Base-by-base conservation (phyloP, 2,113 vertebrate species). In the Sphyrna mokarran region DNA sequence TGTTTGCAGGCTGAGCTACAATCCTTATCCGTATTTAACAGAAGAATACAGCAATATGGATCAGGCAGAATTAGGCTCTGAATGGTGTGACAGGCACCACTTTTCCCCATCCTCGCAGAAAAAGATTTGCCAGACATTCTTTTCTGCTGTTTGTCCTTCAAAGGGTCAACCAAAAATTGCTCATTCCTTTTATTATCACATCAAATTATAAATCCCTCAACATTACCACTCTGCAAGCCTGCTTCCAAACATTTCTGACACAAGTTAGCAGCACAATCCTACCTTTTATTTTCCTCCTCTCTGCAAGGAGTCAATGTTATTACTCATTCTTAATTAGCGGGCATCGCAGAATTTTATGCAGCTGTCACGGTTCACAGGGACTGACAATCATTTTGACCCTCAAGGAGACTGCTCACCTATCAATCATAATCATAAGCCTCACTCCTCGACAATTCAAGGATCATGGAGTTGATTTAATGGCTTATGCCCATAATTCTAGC, bases 371-470 rank as follows among this genome's bases (percentile, higher is more conserved):
- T 87, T 78, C 94, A 37, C 94, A 95, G 86, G 8, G 93, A 66
- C 48, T 96, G 91, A 69, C 11, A 89, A n/a, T 76, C 7, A 3
- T 90, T 76, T 61, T 85, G 68, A 69, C n/a, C 0, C 0, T 91
- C 43, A 95, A 0, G 0, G 86, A 63, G 10, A 94, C 18, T 66
- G 37, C 96, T 96, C 87, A 20, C 69, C 93, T 1, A 23, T 0
- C 69, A 48, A n/a, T 85, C 63, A 20, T 11, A 26, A 96, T 13
- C 80, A 95, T 3, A 37, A 68, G 63, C 22, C 58, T 94, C 91
- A 69, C 37, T 14, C 86, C 83, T 76, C 61, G 76, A 96, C 61
- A 94, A 69, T 16, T 94, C 91, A 94, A 69, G 29, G 91, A 94
- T 70, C 1, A 96, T 0, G 95, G 58, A 1, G 95, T 86, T 87